Evolutionary conservation across 1,140 invertebrate species (phyloP), one percentile per base, ranked within the genome.

Genomic region (Pentalonia nigronervosa): DNA sequence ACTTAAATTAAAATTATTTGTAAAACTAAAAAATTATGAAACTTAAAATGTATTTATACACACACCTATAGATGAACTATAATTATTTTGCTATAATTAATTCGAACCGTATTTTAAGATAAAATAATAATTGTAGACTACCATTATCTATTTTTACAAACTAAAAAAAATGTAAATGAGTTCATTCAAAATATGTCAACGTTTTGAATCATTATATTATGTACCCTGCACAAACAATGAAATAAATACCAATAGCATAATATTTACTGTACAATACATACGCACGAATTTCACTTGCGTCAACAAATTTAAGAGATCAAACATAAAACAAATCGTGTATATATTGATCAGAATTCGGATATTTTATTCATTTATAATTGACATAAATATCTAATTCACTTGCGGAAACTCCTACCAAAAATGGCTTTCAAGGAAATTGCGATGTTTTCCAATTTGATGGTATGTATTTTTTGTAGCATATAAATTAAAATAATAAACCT

Each of bases 271-370:
- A 36, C 21, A 20, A 81, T n/a, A 86, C 1, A 11, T 30, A 47
- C 36, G 4, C 3, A 41, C 3, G 23, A 47, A 56, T 41, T 90
- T 90, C 50, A 90, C 88, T 36, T 90, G 50, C 7, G 88, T 90
- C 50, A 90, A 90, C 50, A 90, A 56, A 56, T 90, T 41, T 3
- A 41, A 53, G 9, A 90, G 88, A 56, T 90, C 48, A 90, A 90
- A 90, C 34, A 53, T 34, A 88, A 56, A 14, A 90, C 4, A 41
- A 90, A 56, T 41, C 34, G 34, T 56, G 30, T 90, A 90, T 36
- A 56, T 56, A 90, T 17, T 53, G 21, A 0, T 25, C 50, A 8
- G 30, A 88, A 50, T 21, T 87, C 14, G 14, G 21, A 50, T 88
- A 88, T n/a, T 20, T 50, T 50, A 48, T 34, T 88, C 87, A 88